Conservation (phyloP, 2,113 vertebrate species). For the Anolis carolinensis region DNA sequence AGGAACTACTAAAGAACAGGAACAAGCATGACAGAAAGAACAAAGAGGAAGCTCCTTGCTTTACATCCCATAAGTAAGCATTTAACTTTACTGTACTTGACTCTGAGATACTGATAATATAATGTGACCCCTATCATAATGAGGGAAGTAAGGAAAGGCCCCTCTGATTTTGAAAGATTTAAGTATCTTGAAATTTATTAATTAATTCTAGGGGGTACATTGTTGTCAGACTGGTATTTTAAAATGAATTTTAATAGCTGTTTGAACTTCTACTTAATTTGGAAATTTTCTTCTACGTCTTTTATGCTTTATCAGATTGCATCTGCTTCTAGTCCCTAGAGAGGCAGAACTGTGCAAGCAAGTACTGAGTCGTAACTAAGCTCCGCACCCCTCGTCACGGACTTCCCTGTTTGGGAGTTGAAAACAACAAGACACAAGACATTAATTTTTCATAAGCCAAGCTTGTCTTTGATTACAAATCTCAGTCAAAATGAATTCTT, state of each 20-base stretch:
- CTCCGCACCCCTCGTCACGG: not conserved
- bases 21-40: not conserved
- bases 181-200: constrained; percentile 1
- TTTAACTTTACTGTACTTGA: not conserved
- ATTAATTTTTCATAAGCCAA: constrained; percentile 27
- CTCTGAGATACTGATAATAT: not conserved
- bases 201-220: not conserved
- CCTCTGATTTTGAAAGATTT: not conserved
- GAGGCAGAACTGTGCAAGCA: not conserved
- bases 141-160: not conserved
- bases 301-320: not conserved
- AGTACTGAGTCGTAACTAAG: constrained; percentile 4
- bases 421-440: not conserved
- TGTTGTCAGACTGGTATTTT: not conserved
- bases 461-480: constrained; percentile 11
- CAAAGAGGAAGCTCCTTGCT: not conserved
- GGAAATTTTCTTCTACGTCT: not conserved
- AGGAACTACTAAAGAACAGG: not conserved
- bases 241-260: not conserved
- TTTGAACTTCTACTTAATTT: constrained; percentile 1
- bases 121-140: not conserved
- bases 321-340: not conserved
- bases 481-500: constrained; percentile 9
- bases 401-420: not conserved
- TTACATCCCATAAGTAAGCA: not conserved